Evolutionary conservation across 2,888 invertebrate species (phyloP).

Genomic region (Xestoiulus laeticollis): DNA sequence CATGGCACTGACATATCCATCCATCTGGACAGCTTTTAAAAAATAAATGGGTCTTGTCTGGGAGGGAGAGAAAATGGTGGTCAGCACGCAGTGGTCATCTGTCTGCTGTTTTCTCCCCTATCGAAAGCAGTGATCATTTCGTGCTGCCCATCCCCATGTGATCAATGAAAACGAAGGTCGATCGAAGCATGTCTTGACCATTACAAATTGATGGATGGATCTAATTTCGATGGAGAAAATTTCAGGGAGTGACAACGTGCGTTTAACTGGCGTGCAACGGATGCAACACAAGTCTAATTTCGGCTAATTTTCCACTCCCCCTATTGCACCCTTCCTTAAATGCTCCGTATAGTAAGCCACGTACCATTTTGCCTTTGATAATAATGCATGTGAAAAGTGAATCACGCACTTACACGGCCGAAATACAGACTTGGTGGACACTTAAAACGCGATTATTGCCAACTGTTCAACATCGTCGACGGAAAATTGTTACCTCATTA

Average conservation of each 20-base stretch:
- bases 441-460: conserved; percentile 12
- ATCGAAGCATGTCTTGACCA: conserved; percentile 20
- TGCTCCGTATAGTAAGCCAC: background rate
- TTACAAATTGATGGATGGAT: conserved; percentile 45
- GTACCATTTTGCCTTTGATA: background rate
- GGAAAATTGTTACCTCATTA: background rate
- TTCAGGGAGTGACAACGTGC: conserved; percentile 38
- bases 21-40: conserved; percentile 20
- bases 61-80: background rate
- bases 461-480: background rate
- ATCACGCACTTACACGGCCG: conserved; percentile 16
- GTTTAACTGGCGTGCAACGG: conserved; percentile 45
- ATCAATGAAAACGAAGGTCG: conserved; percentile 20
- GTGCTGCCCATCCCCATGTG: background rate
- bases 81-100: conserved; percentile 1
- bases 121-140: conserved; percentile 8
- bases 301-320: background rate
- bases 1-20: conserved; percentile 1
- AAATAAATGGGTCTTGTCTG: conserved; percentile 20
- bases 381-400: background rate
- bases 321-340: conserved; percentile 34
- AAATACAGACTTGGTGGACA: background rate
- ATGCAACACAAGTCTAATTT: background rate
- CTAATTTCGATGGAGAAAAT: background rate
- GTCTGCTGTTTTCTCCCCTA: background rate